Percentiles rank a stretch among this genome's conserved stretches.
These are phyloP conservation scores for Catamblyrhynchus diadema DNA, from an alignment of 2,797 vertebrate genomes.

Conservation along the genomic window DNA sequence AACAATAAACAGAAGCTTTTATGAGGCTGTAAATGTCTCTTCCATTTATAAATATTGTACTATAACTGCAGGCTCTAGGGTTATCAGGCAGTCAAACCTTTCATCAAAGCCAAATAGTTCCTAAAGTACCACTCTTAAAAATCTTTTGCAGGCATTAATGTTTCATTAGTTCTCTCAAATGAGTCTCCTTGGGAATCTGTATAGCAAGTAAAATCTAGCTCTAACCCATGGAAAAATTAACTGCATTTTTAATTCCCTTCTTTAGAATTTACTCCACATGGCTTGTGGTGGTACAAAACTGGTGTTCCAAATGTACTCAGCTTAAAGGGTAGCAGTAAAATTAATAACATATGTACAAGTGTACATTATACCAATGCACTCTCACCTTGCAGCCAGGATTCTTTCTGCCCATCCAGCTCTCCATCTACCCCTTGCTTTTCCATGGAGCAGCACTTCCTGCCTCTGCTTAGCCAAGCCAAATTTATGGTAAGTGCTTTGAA, in stretches of 20 bases:
- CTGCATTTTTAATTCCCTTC: slow-evolving; percentile 37
- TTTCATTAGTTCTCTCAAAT: slow-evolving; percentile 57
- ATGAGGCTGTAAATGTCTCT: slow-evolving; percentile 62
- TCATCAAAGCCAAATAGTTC: slow-evolving; percentile 64
- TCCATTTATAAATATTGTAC: slow-evolving; percentile 68
- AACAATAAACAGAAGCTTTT: slow-evolving; percentile 65
- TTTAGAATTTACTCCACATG: background rate
- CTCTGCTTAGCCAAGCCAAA: background rate
- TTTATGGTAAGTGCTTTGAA: background rate
- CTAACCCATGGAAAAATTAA: slow-evolving; percentile 15
- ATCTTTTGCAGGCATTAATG: slow-evolving; percentile 59
- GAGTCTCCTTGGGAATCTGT: slow-evolving; percentile 41
- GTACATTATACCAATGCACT: background rate
- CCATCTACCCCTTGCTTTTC: background rate
- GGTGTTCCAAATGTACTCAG: background rate
- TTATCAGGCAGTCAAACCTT: slow-evolving; percentile 61
- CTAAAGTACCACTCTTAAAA: slow-evolving; percentile 62
- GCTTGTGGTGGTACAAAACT: background rate
- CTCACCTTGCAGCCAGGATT: background rate
- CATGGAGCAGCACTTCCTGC: background rate
- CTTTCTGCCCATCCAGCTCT: background rate
- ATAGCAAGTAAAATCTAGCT: slow-evolving; percentile 26
- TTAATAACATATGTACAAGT: background rate
- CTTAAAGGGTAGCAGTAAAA: background rate
- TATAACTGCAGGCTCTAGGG: slow-evolving; percentile 53